Conservation (phyloP, 2,113 vertebrate genomes). For the Pseudopodoces humilis region DNA sequence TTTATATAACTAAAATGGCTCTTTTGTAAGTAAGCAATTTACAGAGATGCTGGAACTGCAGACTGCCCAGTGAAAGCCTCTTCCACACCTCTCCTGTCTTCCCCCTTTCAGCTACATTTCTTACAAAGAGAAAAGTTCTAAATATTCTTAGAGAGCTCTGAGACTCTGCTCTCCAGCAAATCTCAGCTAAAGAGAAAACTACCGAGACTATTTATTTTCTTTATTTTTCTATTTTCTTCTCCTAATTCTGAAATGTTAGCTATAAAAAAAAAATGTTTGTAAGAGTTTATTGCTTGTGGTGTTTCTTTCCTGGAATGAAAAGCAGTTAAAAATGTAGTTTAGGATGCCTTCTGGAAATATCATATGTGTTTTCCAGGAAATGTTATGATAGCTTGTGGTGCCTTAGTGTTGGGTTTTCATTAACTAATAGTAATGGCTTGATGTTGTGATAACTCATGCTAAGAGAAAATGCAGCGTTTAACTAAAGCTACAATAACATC, state of each 20-base stretch:
- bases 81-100: not conserved
- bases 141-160: not conserved
- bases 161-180: not conserved
- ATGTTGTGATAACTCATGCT: not conserved
- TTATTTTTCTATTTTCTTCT: not conserved
- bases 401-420: not conserved
- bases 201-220: not conserved
- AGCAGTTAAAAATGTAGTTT: not conserved
- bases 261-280: constrained; percentile 15
- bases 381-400: not conserved
- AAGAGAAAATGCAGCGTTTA: constrained; percentile 20
- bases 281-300: constrained; percentile 10
- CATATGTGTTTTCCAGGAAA: constrained; percentile 29
- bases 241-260: constrained; percentile 10
- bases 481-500: constrained; percentile 18
- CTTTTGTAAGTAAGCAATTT: not conserved
- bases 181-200: not conserved
- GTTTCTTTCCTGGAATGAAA: constrained; percentile 37
- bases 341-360: constrained; percentile 37
- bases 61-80: not conserved
- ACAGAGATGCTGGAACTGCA: not conserved
- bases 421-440: not conserved
- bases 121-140: not conserved
- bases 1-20: not conserved
- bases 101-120: not conserved